Percentiles rank a stretch among this genome's conserved stretches.
These are phyloP conservation scores for Puffinus mauretanicus DNA, from an alignment of 2,113 vertebrate genomes.

Conservation along the genomic window DNA sequence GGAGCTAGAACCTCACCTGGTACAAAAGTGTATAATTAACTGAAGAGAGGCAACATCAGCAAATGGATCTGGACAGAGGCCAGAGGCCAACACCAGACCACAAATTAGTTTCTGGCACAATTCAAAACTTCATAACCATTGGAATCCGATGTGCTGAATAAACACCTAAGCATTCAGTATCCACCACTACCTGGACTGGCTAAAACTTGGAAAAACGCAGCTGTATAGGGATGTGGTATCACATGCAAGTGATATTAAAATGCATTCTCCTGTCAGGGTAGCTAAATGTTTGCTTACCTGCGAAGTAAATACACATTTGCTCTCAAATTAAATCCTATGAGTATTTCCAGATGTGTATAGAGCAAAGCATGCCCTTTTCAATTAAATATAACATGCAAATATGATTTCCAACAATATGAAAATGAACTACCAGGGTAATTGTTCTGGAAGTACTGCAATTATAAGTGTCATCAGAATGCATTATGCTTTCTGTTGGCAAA, in stretches of 20 bases:
- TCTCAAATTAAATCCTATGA: not conserved
- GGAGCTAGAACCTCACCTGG: not conserved
- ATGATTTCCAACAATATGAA: conserved; percentile 43
- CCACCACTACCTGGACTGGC: not conserved
- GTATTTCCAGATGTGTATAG: not conserved
- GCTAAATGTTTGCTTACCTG: not conserved
- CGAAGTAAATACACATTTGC: not conserved
- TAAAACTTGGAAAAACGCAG: not conserved
- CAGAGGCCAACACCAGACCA: not conserved
- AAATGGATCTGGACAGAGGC: not conserved
- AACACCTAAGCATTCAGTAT: not conserved
- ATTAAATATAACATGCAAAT: conserved; percentile 48
- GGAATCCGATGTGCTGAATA: not conserved
- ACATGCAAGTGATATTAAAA: not conserved
- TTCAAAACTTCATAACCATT: not conserved
- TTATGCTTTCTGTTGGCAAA: conserved; percentile 10
- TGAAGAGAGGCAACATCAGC: not conserved
- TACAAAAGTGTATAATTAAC: not conserved
- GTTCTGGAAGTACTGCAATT: conserved; percentile 33
- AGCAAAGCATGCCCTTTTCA: conserved; percentile 23
- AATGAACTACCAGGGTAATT: conserved; percentile 34
- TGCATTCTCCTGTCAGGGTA: not conserved
- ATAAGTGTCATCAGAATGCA: conserved; percentile 5
- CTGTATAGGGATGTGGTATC: not conserved
- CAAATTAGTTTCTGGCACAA: not conserved